Evolutionary conservation across 1,140 invertebrate genomes (phyloP).

Genomic region (Musca domestica): DNA sequence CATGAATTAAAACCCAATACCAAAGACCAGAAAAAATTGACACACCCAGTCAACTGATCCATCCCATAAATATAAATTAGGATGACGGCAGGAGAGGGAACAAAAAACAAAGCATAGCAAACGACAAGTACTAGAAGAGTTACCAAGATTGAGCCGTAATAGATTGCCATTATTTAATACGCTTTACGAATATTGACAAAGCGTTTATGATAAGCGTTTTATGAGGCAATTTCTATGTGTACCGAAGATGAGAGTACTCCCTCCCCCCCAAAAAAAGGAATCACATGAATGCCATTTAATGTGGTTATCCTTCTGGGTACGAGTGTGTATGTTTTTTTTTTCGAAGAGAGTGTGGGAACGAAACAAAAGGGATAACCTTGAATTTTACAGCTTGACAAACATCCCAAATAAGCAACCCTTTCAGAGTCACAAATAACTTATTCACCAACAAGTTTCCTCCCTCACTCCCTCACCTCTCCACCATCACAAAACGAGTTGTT

Average conservation of each 20-base stretch:
- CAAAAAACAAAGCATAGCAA: neutral
- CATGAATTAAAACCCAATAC: no score
- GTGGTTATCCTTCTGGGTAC: constrained; percentile 9
- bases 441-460: no score
- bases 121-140: neutral
- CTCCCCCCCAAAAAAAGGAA: neutral
- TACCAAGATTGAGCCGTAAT: constrained; percentile 19
- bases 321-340: neutral
- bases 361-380: neutral
- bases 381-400: neutral
- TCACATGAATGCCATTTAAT: neutral
- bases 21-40: no score
- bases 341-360: neutral
- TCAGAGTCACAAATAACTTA: no score
- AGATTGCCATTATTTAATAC: neutral
- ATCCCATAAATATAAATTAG: neutral
- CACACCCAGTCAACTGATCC: no score
- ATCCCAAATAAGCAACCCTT: no score
- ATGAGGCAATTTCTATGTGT: constrained; percentile 6
- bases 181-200: constrained; percentile 5
- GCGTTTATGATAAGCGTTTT: constrained; percentile 20
- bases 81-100: neutral
- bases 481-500: neutral
- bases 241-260: neutral
- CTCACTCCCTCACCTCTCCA: neutral